A percentile compares a stretch with the other conserved stretches of the same genome.
These are phyloP conservation scores for Corythoichthys haematopterus DNA, from an alignment of 2,113 vertebrate species.

Conservation along the genomic window DNA sequence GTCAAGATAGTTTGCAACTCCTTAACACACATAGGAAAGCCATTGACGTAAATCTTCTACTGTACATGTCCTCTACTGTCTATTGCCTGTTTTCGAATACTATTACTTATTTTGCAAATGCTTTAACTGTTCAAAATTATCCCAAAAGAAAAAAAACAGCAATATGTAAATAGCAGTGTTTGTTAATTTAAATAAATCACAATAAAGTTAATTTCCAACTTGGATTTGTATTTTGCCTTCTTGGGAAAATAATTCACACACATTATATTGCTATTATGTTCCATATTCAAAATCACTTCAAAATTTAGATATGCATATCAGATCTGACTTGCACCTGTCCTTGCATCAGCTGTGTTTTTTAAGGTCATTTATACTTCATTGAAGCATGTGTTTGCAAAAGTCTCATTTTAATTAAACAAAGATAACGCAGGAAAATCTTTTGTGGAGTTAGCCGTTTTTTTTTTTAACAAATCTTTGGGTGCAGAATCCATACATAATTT, in stretches of 20 bases:
- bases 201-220: slow-evolving; percentile 60
- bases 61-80: slow-evolving; percentile 68
- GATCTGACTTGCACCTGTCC: too few species aligned
- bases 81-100: slow-evolving; percentile 58
- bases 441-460: too few species aligned
- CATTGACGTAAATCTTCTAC: slow-evolving; percentile 71
- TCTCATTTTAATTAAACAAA: too few species aligned
- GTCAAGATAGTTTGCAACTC: slow-evolving; percentile 52
- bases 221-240: slow-evolving; percentile 4
- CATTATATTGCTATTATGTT: background rate
- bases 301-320: too few species aligned
- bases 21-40: slow-evolving; percentile 69
- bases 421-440: too few species aligned
- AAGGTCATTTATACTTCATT: too few species aligned
- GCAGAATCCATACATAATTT: too few species aligned
- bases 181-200: slow-evolving; percentile 77
- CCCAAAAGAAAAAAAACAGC: slow-evolving; percentile 77
- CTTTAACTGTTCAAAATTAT: slow-evolving; percentile 75
- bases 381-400: too few species aligned
- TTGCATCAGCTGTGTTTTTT: too few species aligned
- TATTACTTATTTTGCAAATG: slow-evolving; percentile 70
- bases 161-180: slow-evolving; percentile 78
- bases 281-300: background rate
- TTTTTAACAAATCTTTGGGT: too few species aligned
- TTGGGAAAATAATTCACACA: background rate